Evolutionary conservation across 2,113 vertebrate species (phyloP), one percentile per base, ranked within the genome.

Genomic region (Tricholaema leucomelas): DNA sequence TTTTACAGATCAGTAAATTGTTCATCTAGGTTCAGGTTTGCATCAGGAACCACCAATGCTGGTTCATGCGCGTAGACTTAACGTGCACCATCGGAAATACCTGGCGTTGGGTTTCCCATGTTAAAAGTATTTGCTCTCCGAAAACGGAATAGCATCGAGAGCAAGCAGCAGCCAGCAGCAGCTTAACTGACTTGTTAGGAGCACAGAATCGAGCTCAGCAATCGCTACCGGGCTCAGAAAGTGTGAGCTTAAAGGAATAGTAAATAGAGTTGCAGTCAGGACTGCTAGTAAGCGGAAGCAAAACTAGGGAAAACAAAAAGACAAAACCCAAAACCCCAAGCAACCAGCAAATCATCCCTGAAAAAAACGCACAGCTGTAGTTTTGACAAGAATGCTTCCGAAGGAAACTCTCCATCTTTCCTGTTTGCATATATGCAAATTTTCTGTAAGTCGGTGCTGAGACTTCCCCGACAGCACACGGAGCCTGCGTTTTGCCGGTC

Each of bases 371-470:
- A 72, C 66, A 84, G 74, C 93, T 71, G 66, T 71, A 63, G 81
- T 80, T 85, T 85, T 82, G 70, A 84, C 76, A 78, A 85, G 84
- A 75, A 58, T 23, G 52, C 55, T 93, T 59, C 52, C 70, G 70
- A 76, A 90, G 67, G 56, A 85, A 88, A 69, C 31, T 36, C 87
- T 65, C 31, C 38, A 25, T 42, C 64, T 74, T 75, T 71, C 30
- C 74, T 85, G n/a, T 86, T 87, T 64, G 76, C 58, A 77, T 66
- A 70, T 28, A 91, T 50, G 88, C 83, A 86, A 76, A 74, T 88
- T 66, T 61, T 74, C 67, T 36, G 54, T 60, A 84, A 55, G 65
- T 63, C 36, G 44, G 44, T 8, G 48, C 76, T 52, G 89, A 87
- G 52, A 24, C 50, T 81, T 84, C 70, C n/a, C 33, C 70, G 59